These are phyloP conservation scores for Aleiodes alternator DNA, from an alignment of 2,888 invertebrate genomes.

Conservation along the genomic window DNA sequence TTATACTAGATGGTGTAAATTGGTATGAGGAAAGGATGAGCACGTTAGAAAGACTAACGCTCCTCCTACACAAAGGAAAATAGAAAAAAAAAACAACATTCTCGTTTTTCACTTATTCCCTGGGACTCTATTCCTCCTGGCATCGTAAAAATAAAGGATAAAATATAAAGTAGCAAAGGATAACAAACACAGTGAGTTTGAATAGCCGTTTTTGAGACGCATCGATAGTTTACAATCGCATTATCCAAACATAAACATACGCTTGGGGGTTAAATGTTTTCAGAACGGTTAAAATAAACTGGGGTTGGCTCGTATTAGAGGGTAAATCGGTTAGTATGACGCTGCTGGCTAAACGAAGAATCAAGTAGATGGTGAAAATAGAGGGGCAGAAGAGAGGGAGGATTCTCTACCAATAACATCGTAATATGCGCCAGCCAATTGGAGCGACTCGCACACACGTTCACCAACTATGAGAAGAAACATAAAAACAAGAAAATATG, in stretches of 20 bases:
- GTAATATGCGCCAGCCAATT: slow-evolving; percentile 19
- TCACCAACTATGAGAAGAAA: slow-evolving; percentile 10
- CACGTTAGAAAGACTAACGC: slow-evolving; percentile 27
- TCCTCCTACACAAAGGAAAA: background rate
- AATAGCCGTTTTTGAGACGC: slow-evolving; percentile 17
- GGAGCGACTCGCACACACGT: slow-evolving; percentile 3
- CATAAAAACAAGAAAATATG: slow-evolving; percentile 37
- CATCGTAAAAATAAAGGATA: background rate
- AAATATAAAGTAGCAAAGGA: slow-evolving; percentile 3
- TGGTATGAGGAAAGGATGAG: slow-evolving; percentile 5
- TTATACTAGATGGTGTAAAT: slow-evolving; percentile 27
- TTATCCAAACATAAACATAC: slow-evolving; percentile 31
- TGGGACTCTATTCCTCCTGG: background rate
- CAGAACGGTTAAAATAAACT: slow-evolving; percentile 32
- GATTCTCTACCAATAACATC: slow-evolving; percentile 24
- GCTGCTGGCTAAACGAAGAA: background rate
- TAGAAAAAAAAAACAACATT: background rate
- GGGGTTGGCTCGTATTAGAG: slow-evolving; percentile 30
- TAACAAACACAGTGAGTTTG: slow-evolving; percentile 11
- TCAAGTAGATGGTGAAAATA: background rate
- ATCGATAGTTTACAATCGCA: slow-evolving; percentile 30
- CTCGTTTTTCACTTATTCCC: slow-evolving; percentile 14
- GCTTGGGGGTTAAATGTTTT: slow-evolving; percentile 11
- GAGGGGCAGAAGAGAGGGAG: background rate
- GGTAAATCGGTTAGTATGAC: slow-evolving; percentile 40